phyloP scores from a whole-genome alignment of 2,888 invertebrate species.

The Nomada lathburiana region DNA sequence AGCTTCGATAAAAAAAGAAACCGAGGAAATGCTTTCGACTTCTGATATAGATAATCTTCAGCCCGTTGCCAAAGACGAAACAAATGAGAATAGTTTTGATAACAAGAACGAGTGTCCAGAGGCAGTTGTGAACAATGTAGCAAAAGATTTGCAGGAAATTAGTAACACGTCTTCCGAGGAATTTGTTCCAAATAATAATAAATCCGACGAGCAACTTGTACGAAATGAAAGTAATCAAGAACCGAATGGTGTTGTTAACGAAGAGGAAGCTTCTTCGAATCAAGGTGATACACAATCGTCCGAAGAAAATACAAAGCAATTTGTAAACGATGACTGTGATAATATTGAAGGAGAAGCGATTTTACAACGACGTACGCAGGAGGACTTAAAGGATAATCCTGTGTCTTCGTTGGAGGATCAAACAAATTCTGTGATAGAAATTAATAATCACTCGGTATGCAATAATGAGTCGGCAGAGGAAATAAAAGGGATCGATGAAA shows the following conservation, averaged over 20 bases:
- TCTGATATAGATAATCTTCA: slow-evolving; percentile 3
- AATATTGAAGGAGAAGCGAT: slow-evolving; percentile 33
- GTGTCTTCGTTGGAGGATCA: slow-evolving; percentile 29
- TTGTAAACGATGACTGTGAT: slow-evolving; percentile 57
- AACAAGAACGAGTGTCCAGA: neutral
- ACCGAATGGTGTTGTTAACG: slow-evolving; percentile 1
- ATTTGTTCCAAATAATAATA: slow-evolving; percentile 14
- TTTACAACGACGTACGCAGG: slow-evolving; percentile 11
- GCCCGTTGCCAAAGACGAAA: slow-evolving; percentile 25
- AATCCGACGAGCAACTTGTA: slow-evolving; percentile 9
- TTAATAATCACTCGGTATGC: slow-evolving; percentile 36
- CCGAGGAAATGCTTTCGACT: slow-evolving; percentile 1
- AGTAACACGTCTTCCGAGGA: slow-evolving; percentile 38
- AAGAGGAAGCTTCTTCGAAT: neutral
- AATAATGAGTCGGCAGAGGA: slow-evolving; percentile 3
- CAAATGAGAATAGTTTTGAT: neutral
- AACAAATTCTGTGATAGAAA: slow-evolving; percentile 55
- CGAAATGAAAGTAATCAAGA: slow-evolving; percentile 25
- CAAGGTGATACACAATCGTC: slow-evolving; percentile 27
- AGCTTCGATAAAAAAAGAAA: slow-evolving; percentile 7
- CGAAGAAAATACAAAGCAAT: slow-evolving; percentile 20
- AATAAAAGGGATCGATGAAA: neutral
- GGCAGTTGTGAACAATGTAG: neutral
- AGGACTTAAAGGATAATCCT: slow-evolving; percentile 10
- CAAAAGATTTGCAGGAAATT: slow-evolving; percentile 14